These are phyloP conservation scores for Lepidostoma basale DNA, from an alignment of 1,140 invertebrate genomes.

Conservation along the genomic window DNA sequence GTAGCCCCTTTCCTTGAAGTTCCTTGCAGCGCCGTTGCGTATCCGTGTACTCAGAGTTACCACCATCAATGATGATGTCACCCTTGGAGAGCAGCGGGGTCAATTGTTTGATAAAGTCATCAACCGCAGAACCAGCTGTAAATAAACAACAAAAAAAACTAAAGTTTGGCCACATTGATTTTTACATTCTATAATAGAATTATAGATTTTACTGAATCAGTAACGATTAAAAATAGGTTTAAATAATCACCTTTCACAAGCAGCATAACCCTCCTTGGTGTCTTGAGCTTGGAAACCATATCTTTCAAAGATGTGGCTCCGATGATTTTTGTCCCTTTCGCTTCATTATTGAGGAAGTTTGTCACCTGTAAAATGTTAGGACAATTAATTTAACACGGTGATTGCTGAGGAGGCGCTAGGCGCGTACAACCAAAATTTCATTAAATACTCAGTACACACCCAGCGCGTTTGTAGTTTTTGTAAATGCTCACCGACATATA, in stretches of 20 bases:
- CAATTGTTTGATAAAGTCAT: conserved; percentile 92
- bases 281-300: conserved; percentile 92
- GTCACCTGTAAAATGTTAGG: conserved; percentile 51
- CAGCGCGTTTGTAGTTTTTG: too few species aligned
- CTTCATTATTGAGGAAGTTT: conserved; percentile 75
- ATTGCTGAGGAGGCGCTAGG: too few species aligned
- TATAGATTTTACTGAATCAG: too few species aligned
- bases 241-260: conserved; percentile 87
- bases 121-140: conserved; percentile 89
- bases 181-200: too few species aligned
- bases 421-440: too few species aligned
- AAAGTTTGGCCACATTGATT: not conserved
- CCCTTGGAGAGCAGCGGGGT: conserved; percentile 84
- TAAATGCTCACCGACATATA: too few species aligned
- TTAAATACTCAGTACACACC: too few species aligned
- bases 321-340: conserved; percentile 92
- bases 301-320: conserved; percentile 93
- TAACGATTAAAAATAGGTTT: not conserved
- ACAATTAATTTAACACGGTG: too few species aligned
- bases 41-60: conserved; percentile 97
- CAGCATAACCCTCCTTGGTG: conserved; percentile 91
- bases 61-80: conserved; percentile 99
- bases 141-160: conserved; percentile 3
- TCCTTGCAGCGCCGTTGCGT: conserved; percentile 83
- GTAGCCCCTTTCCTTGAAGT: conserved; percentile 78